Base-by-base conservation (phyloP, 2,113 vertebrate genomes). In the Stercorarius parasiticus region DNA sequence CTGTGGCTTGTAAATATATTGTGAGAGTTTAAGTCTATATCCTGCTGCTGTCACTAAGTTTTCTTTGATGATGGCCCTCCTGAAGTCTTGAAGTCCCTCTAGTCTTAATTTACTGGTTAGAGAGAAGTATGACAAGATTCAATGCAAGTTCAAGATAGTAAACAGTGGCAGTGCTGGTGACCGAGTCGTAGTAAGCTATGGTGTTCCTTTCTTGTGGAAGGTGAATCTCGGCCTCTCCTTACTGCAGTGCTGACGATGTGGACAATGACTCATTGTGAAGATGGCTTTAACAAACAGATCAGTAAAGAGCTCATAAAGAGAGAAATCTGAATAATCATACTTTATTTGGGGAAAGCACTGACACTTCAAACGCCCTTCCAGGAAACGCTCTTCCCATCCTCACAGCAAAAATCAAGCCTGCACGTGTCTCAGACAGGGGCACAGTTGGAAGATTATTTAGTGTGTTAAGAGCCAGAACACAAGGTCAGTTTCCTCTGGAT, bases 151-250 rank as follows among this genome's bases (percentile, higher is more conserved):
- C 9, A 26, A 26, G 66, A 9, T 16, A 38, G 49, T 21, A 38
- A 70, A 17, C 34, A 1, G 22, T 12, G 38, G 50, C 64, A 29
- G 30, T 45, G 62, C 76, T 64, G 21, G 32, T 65, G 65, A 53
- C 15, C 3, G 2, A 45, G 52, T 4, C 26, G 20, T 15, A 38
- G 30, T 13, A 43, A 45, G 88, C 55, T 15, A 29, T 0, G 20
- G 13, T 0, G 2, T n/a, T 40, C 47, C 66, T 71, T 58, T 86
- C 27, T 34, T n/a, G 11, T 2, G 1, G n/a, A 50, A 82, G 26
- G 40, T 1, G 0, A 22, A 9, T 55, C 38, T 90, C 0, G 0
- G 40, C 47, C 56, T 86, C 30, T 84, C 25, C 15, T 17, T 87
- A 2, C 47, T 64, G 36, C 12, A 6, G 55, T 14, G 25, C 22